Evolutionary conservation across 1,140 invertebrate genomes (phyloP).

Genomic region (Chionoecetes opilio): DNA sequence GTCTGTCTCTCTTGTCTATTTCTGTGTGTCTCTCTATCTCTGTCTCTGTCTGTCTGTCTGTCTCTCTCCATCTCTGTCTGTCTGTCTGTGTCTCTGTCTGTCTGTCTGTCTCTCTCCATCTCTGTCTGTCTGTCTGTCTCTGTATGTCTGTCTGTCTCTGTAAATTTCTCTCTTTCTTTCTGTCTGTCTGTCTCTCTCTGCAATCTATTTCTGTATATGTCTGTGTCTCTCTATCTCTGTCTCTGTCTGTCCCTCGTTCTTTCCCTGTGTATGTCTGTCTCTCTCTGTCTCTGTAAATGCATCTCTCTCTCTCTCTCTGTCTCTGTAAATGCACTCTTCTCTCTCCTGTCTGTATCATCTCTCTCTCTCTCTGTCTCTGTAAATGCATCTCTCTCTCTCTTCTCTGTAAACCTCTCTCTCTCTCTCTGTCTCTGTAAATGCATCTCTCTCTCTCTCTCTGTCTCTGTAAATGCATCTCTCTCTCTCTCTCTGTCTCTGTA

Average conservation of each 20-base stretch:
- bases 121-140: neutral
- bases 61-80: neutral
- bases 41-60: neutral
- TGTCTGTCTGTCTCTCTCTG: too few species aligned
- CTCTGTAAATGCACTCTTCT: too few species aligned
- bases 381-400: neutral
- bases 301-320: neutral
- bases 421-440: too few species aligned
- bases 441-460: neutral
- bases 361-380: neutral
- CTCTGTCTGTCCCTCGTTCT: too few species aligned
- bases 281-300: too few species aligned
- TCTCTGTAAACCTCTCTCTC: neutral
- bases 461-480: too few species aligned
- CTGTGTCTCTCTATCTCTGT: too few species aligned
- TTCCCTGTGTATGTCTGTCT: too few species aligned
- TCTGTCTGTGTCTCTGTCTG: neutral
- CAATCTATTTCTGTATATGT: too few species aligned
- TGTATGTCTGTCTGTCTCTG: too few species aligned
- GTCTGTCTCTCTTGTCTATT: neutral
- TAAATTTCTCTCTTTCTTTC: too few species aligned
- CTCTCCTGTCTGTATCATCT: neutral
- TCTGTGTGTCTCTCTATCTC: neutral
- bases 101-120: neutral
- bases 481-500: too few species aligned